Evolutionary conservation across 2,888 invertebrate genomes (phyloP).

Genomic region (Diplazon laetatorius): DNA sequence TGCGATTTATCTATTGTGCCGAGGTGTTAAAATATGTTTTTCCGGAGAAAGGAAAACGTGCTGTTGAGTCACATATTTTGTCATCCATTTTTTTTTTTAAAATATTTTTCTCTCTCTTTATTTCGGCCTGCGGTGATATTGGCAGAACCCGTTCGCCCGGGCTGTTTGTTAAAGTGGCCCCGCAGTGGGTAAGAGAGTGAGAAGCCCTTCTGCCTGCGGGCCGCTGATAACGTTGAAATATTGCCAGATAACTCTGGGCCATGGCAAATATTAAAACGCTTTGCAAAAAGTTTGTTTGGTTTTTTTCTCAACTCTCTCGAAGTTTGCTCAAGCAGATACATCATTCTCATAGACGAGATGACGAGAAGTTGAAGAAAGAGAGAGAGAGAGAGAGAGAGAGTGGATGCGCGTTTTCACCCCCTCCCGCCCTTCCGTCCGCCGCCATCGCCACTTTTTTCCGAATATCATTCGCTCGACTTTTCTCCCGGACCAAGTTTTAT

Average conservation of each 20-base stretch:
- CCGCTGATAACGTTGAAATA: slow-evolving; percentile 71
- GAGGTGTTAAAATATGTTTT: too few species aligned
- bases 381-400: slow-evolving; percentile 5
- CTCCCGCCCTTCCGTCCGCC: background rate
- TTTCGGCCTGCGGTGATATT: slow-evolving; percentile 13
- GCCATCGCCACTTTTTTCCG: background rate
- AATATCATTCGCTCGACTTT: slow-evolving; percentile 32
- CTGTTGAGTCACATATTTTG: too few species aligned
- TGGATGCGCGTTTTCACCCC: slow-evolving; percentile 3
- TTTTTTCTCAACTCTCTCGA: slow-evolving; percentile 57
- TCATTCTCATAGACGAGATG: slow-evolving; percentile 23
- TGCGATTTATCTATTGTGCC: too few species aligned
- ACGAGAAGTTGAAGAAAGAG: slow-evolving; percentile 36
- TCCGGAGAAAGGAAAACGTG: too few species aligned
- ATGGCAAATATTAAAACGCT: slow-evolving; percentile 70
- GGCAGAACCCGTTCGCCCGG: slow-evolving; percentile 28
- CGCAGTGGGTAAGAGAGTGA: too few species aligned
- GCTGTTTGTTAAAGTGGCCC: slow-evolving; percentile 63
- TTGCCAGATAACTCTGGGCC: slow-evolving; percentile 68
- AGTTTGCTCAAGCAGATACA: slow-evolving; percentile 47
- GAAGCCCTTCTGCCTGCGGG: slow-evolving; percentile 58
- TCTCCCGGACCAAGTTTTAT: slow-evolving; percentile 46
- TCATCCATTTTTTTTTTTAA: too few species aligned
- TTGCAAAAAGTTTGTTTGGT: slow-evolving; percentile 51
- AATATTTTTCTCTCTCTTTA: slow-evolving; percentile 22